A percentile compares a stretch with the other conserved stretches of the same genome.
Evolutionary conservation across 1,140 invertebrate species (phyloP).

Genomic region (honey bee (Apis mellifera)): DNA sequence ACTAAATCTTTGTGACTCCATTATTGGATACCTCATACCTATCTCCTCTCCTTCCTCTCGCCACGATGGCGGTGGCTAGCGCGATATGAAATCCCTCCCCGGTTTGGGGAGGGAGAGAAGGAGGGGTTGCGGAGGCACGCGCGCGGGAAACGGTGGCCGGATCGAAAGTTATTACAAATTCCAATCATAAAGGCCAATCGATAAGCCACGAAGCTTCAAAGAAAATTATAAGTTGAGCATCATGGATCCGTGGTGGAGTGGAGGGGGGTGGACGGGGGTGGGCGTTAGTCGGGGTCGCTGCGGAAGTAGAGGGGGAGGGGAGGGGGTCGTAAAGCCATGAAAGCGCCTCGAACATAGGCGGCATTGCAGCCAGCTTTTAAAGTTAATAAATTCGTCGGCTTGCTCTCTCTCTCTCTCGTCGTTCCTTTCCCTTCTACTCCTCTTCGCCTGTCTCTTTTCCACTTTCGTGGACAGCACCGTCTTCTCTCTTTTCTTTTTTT

Average conservation of each 20-base stretch:
- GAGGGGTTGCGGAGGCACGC: constrained; percentile 9
- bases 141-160: constrained; percentile 60
- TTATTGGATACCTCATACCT: constrained; percentile 60
- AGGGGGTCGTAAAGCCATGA: constrained; percentile 67
- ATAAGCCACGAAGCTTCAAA: constrained; percentile 74
- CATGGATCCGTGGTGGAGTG: constrained; percentile 39
- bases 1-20: constrained; percentile 68
- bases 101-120: constrained; percentile 40
- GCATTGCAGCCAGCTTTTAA: constrained; percentile 73
- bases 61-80: not conserved
- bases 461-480: too few relatives aligned
- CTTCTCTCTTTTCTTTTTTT: too few relatives aligned
- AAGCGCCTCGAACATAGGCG: constrained; percentile 68
- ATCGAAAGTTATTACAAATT: constrained; percentile 73
- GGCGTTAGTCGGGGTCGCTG: not conserved
- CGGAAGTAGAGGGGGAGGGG: not conserved
- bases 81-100: constrained; percentile 59
- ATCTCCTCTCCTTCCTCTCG: too few relatives aligned
- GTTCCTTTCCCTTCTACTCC: too few relatives aligned
- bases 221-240: constrained; percentile 75
- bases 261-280: constrained; percentile 11
- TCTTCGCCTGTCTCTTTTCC: constrained; percentile 9
- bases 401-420: constrained; percentile 62
- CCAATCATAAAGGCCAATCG: constrained; percentile 72
- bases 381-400: constrained; percentile 78